phyloP scores from a whole-genome alignment of 2,888 invertebrate species.

The Drosophila lacicola region DNA sequence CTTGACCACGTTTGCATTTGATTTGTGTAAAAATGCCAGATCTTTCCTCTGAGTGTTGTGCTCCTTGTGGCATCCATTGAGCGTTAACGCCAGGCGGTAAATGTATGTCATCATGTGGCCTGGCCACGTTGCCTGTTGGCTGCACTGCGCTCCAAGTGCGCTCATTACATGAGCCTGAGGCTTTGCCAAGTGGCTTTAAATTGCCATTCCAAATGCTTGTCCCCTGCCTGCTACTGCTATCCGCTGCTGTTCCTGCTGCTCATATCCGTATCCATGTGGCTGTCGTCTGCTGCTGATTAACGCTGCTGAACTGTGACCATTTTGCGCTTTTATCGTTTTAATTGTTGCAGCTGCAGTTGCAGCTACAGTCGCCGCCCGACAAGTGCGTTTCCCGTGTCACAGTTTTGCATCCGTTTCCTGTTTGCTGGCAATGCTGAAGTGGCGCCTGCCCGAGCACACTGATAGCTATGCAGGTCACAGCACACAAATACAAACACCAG shows the following conservation, averaged over 20 bases:
- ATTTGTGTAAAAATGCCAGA: too few species aligned
- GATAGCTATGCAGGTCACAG: constrained; percentile 70
- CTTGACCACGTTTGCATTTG: too few species aligned
- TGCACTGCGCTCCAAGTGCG: constrained; percentile 45
- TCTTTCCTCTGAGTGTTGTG: constrained; percentile 3
- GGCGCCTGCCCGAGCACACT: constrained; percentile 36
- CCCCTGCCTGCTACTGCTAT: neutral
- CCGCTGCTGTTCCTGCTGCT: constrained; percentile 20
- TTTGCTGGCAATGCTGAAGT: constrained; percentile 29
- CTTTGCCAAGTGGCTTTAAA: constrained; percentile 59
- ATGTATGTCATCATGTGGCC: constrained; percentile 66
- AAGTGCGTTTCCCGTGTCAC: constrained; percentile 69
- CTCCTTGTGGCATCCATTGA: constrained; percentile 33
- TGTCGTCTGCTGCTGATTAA: constrained; percentile 69
- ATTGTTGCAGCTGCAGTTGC: constrained; percentile 62
- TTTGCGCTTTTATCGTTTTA: constrained; percentile 75
- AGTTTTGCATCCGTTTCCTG: constrained; percentile 73
- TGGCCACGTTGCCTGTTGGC: constrained; percentile 12
- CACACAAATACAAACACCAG: constrained; percentile 15
- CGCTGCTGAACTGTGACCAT: constrained; percentile 67
- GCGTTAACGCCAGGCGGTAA: constrained; percentile 29
- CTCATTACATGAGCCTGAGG: constrained; percentile 65
- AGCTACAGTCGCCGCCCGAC: constrained; percentile 25
- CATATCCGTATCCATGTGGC: constrained; percentile 38
- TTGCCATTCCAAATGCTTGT: constrained; percentile 35